Evolutionary conservation across 2,888 invertebrate genomes (phyloP).

Genomic region (Lumbricus terrestris): DNA sequence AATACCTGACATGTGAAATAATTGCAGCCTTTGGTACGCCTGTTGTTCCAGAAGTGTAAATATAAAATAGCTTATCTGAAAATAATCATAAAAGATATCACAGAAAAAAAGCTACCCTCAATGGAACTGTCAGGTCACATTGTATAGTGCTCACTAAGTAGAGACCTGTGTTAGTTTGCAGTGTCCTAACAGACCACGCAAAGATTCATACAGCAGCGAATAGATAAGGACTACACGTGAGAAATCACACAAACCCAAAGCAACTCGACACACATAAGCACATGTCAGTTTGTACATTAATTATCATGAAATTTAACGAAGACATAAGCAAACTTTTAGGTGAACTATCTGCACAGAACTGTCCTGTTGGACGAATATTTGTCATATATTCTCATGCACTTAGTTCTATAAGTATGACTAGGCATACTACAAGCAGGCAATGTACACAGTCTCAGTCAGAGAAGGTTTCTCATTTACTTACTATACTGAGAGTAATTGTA

Average conservation of each 20-base stretch:
- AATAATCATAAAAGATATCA: not conserved
- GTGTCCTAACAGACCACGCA: too few relatives aligned
- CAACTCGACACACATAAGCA: not conserved
- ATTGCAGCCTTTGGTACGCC: conserved; percentile 96
- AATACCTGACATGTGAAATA: conserved; percentile 74
- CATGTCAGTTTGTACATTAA: not conserved
- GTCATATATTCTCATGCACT: not conserved
- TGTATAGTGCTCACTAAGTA: too few relatives aligned
- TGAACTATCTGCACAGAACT: not conserved
- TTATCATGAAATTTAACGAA: not conserved
- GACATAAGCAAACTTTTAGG: not conserved
- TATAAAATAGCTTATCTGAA: conserved; percentile 72
- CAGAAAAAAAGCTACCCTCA: not conserved
- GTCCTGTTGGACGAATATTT: not conserved
- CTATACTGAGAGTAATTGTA: not conserved
- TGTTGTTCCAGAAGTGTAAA: conserved; percentile 98
- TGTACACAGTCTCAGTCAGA: not conserved
- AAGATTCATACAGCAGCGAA: not conserved
- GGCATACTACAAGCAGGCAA: not conserved
- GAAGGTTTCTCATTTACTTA: not conserved
- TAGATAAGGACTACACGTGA: not conserved
- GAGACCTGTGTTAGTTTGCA: too few relatives aligned
- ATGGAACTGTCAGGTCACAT: too few relatives aligned
- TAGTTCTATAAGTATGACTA: not conserved
- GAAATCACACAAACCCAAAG: not conserved